A percentile compares a stretch with the other conserved stretches of the same genome.
phyloP scores from a whole-genome alignment of 2,888 invertebrate species.

The Polydrusus tereticollis region DNA sequence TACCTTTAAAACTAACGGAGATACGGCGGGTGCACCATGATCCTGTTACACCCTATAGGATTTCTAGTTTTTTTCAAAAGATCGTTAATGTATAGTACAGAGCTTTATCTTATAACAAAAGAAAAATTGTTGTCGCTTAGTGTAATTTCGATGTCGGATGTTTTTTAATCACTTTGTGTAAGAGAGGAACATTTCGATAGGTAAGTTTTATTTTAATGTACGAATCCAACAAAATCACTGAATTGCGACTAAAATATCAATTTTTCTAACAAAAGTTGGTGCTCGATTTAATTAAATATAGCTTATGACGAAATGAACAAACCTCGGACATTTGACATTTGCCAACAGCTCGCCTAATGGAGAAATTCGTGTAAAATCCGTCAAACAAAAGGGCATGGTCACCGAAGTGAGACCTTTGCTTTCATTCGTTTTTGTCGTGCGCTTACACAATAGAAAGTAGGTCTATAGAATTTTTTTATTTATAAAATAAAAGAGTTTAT shows the following conservation, averaged over 20 bases:
- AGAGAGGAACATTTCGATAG: not conserved
- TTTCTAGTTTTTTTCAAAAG: no score
- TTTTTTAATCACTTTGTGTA: no score
- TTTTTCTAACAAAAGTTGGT: not conserved
- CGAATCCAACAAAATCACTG: not conserved
- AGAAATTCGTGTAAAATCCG: not conserved
- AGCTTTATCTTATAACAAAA: no score
- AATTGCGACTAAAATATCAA: not conserved
- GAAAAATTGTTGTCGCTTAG: no score
- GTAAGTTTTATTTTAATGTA: not conserved
- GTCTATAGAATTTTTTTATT: not conserved
- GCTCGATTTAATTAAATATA: not conserved
- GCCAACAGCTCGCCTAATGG: not conserved
- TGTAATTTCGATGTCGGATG: no score
- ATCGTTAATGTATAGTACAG: no score
- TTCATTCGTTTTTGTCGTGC: not conserved
- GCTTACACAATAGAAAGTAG: not conserved
- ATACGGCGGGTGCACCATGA: no score
- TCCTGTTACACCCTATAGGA: no score
- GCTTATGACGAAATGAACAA: not conserved
- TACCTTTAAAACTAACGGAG: no score
- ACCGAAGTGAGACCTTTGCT: not conserved
- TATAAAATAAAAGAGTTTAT: not conserved
- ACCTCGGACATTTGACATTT: slow-evolving; percentile 3
- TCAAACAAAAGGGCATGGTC: not conserved